phyloP scores from a whole-genome alignment of 2,888 invertebrate species.

The Lamproptera curius region DNA sequence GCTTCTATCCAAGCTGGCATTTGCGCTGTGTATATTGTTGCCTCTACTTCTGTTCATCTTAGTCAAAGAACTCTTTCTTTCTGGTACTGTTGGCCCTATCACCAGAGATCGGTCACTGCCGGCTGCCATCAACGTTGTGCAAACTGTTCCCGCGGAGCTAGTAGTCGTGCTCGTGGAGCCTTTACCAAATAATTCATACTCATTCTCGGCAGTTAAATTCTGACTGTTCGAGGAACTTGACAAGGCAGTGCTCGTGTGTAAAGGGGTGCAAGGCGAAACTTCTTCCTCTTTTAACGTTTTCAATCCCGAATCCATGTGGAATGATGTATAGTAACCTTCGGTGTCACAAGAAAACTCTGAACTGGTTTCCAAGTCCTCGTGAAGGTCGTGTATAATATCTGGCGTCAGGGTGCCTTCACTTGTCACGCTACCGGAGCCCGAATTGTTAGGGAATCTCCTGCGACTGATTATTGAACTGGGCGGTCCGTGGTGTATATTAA shows the following conservation, averaged over 20 bases:
- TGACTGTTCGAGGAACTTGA: constrained; percentile 84
- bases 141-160: constrained; percentile 93
- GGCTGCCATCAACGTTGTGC: constrained; percentile 87
- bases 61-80: constrained; percentile 86
- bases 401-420: constrained; percentile 92
- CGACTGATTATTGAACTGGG: constrained; percentile 85
- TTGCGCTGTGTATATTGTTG: constrained; percentile 67
- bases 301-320: constrained; percentile 96
- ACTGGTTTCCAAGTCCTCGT: constrained; percentile 91
- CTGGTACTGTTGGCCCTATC: constrained; percentile 87
- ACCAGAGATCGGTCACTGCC: constrained; percentile 80
- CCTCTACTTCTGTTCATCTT: constrained; percentile 77
- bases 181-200: constrained; percentile 94
- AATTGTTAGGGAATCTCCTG: constrained; percentile 83
- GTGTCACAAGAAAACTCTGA: constrained; percentile 97
- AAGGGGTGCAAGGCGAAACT: constrained; percentile 81
- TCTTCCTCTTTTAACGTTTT: constrained; percentile 88
- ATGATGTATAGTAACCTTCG: constrained; percentile 98
- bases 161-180: constrained; percentile 95
- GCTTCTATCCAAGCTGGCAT: constrained; percentile 77
- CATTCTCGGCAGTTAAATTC: constrained; percentile 88
- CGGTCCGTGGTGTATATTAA: constrained; percentile 80
- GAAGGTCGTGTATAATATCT: constrained; percentile 87
- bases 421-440: constrained; percentile 89
- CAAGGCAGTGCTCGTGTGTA: constrained; percentile 84